Evolutionary conservation across 2,888 invertebrate species (phyloP).

Genomic region (Psylliodes chrysocephalus): DNA sequence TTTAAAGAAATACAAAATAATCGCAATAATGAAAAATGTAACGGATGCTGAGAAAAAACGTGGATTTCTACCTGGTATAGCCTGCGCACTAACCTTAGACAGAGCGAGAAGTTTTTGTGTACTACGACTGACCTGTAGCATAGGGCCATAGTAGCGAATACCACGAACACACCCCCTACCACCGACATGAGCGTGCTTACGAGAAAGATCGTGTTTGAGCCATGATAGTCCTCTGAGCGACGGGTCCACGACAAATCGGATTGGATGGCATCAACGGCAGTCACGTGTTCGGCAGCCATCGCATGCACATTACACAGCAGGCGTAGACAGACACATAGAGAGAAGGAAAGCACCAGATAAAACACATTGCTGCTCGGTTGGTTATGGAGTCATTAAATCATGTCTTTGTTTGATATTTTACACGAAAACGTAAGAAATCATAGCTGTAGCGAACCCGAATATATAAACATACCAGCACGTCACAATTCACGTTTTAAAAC

Average conservation of each 20-base stretch:
- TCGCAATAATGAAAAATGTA: conserved; percentile 35
- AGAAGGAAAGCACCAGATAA: conserved; percentile 68
- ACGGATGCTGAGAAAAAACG: conserved; percentile 61
- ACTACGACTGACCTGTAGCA: conserved; percentile 99
- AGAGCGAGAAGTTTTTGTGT: conserved; percentile 98
- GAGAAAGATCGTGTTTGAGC: conserved; percentile 97
- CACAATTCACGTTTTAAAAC: no score
- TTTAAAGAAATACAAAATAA: conserved; percentile 35
- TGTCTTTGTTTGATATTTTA: neutral
- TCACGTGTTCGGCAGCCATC: conserved; percentile 59
- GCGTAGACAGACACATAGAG: conserved; percentile 67
- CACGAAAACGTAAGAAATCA: no score
- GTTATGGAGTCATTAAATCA: neutral
- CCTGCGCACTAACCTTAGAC: conserved; percentile 98
- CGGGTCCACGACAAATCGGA: conserved; percentile 42
- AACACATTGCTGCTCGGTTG: conserved; percentile 46
- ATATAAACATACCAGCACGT: no score
- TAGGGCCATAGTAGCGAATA: conserved; percentile 98
- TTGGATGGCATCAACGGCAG: conserved; percentile 60
- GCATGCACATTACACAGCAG: conserved; percentile 67
- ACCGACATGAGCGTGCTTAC: conserved; percentile 98
- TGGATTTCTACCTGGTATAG: conserved; percentile 72
- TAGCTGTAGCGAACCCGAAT: no score
- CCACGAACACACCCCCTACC: conserved; percentile 98
- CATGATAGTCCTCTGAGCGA: conserved; percentile 91